phyloP scores from a whole-genome alignment of 1,140 invertebrate genomes.

The Philaenus spumarius region DNA sequence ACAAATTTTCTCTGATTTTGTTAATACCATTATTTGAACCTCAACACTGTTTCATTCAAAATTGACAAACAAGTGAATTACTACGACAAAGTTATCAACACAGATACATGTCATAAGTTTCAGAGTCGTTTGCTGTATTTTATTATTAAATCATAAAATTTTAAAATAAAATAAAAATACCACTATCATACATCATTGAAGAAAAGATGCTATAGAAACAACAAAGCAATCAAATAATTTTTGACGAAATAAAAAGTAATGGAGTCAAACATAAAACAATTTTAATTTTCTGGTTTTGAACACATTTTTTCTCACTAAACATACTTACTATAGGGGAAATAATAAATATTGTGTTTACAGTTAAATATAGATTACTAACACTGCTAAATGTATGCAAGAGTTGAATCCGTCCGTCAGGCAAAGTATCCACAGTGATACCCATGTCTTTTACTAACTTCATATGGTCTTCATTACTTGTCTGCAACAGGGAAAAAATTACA shows the following conservation, averaged over 20 bases:
- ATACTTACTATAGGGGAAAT: not conserved
- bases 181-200: no score
- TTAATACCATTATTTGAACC: no score
- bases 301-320: not conserved
- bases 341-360: not conserved
- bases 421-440: slow-evolving; percentile 87
- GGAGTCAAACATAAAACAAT: slow-evolving; percentile 4
- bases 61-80: no score
- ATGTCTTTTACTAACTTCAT: slow-evolving; percentile 80
- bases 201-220: no score
- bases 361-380: slow-evolving; percentile 53
- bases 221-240: no score
- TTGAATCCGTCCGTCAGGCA: slow-evolving; percentile 85
- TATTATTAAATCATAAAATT: no score
- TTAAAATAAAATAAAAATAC: no score
- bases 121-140: no score
- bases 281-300: not conserved
- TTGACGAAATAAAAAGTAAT: slow-evolving; percentile 18
- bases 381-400: slow-evolving; percentile 78
- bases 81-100: no score
- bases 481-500: slow-evolving; percentile 24
- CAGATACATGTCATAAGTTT: no score
- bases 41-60: no score
- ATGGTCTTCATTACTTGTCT: slow-evolving; percentile 84
- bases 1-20: no score